Conservation (phyloP, 2,797 vertebrate genomes). For the Caiman crocodilus region DNA sequence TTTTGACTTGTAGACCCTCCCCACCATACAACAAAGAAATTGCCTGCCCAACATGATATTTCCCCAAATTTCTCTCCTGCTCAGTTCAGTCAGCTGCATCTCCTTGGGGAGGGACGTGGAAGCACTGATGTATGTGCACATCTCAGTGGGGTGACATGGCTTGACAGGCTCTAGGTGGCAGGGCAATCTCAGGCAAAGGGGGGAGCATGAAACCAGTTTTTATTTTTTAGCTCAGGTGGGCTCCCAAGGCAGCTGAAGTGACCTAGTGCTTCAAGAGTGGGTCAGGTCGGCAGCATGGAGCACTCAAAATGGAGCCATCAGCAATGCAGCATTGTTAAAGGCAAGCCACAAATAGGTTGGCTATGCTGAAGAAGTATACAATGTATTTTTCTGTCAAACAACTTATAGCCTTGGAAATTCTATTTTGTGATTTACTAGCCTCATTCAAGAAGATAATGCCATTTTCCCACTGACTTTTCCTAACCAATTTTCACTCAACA, state of each 20-base stretch:
- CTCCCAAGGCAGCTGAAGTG: not conserved
- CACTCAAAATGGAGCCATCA: not conserved
- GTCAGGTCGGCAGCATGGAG: not conserved
- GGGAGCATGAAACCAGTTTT: not conserved
- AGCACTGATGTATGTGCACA: no score
- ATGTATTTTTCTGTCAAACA: not conserved
- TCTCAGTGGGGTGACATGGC: no score
- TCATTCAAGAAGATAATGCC: not conserved
- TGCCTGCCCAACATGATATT: not conserved
- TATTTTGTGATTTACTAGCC: not conserved
- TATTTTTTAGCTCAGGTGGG: not conserved
- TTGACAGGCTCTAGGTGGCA: not conserved
- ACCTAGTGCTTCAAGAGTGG: not conserved
- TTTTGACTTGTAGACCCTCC: not conserved
- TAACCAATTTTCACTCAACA: rapidly evolving
- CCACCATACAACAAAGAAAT: not conserved
- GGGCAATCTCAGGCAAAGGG: not conserved
- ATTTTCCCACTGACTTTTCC: not conserved
- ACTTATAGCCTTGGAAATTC: not conserved
- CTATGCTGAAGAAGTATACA: rapidly evolving
- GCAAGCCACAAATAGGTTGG: not conserved
- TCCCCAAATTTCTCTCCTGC: not conserved
- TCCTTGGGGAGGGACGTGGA: not conserved
- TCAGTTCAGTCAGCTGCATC: not conserved
- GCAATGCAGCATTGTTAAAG: not conserved